phyloP scores from a whole-genome alignment of 2,888 invertebrate genomes.

The Mesorhabditis belari region DNA sequence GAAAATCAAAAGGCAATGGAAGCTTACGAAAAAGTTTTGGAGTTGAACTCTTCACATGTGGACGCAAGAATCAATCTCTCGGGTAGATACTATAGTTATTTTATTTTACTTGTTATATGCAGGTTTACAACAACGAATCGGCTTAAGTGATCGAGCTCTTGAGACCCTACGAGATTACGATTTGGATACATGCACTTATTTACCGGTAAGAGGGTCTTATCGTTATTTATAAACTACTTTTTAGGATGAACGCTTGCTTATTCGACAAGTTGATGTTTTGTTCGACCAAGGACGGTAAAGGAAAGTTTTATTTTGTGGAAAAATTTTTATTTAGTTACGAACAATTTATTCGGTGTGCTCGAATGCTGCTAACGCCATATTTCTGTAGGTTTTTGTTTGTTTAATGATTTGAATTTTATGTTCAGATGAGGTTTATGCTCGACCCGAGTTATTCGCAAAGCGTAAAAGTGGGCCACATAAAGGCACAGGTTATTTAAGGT shows the following conservation, averaged over 20 bases:
- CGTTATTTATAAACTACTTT: slow-evolving; percentile 2
- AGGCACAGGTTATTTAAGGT: no score
- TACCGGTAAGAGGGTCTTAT: slow-evolving; percentile 26
- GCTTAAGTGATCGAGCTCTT: slow-evolving; percentile 38
- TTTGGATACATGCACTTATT: slow-evolving; percentile 36
- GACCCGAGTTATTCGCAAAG: no score
- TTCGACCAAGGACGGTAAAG: slow-evolving; percentile 16
- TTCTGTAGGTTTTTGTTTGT: slow-evolving; percentile 46
- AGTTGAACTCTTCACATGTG: slow-evolving; percentile 36
- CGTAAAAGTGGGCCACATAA: no score
- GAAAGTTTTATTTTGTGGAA: not conserved
- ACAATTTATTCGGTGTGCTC: slow-evolving; percentile 3
- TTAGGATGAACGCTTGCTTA: slow-evolving; percentile 46
- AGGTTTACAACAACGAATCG: slow-evolving; percentile 36
- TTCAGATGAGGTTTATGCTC: no score
- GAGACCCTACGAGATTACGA: slow-evolving; percentile 41
- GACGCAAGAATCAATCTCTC: slow-evolving; percentile 47
- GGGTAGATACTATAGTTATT: not conserved
- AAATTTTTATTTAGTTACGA: not conserved
- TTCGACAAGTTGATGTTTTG: slow-evolving; percentile 45
- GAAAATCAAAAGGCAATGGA: not conserved
- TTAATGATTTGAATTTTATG: no score
- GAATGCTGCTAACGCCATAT: slow-evolving; percentile 47
- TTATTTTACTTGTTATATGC: slow-evolving; percentile 3
- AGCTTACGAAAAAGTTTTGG: slow-evolving; percentile 4